These are phyloP conservation scores for Phthorimaea operculella DNA, from an alignment of 1,140 invertebrate genomes.

Conservation along the genomic window DNA sequence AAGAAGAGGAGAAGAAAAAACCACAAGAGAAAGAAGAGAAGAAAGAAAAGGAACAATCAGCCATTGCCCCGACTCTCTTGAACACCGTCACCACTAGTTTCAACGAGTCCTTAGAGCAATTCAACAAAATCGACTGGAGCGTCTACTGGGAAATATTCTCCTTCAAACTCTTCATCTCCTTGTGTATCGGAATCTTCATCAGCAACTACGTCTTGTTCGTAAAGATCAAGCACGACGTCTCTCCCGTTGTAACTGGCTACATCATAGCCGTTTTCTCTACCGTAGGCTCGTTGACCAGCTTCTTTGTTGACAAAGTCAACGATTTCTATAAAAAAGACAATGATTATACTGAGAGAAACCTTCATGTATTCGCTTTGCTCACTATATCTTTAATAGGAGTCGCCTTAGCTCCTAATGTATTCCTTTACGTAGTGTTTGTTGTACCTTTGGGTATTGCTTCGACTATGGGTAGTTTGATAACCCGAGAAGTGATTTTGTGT, in stretches of 20 bases:
- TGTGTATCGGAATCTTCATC: slow-evolving; percentile 55
- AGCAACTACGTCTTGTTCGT: slow-evolving; percentile 60
- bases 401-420: slow-evolving; percentile 18
- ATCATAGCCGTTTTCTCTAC: slow-evolving; percentile 66
- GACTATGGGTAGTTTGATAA: slow-evolving; percentile 48
- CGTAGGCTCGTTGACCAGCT: slow-evolving; percentile 49
- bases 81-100: slow-evolving; percentile 28
- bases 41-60: background rate
- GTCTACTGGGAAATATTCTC: slow-evolving; percentile 61
- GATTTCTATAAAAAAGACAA: slow-evolving; percentile 44
- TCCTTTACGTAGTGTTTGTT: slow-evolving; percentile 43
- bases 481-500: slow-evolving; percentile 53
- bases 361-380: slow-evolving; percentile 49
- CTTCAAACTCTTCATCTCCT: slow-evolving; percentile 51
- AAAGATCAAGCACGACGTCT: slow-evolving; percentile 55
- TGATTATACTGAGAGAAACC: slow-evolving; percentile 36
- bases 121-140: slow-evolving; percentile 56
- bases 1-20: slow-evolving; percentile 9
- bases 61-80: slow-evolving; percentile 7
- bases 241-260: slow-evolving; percentile 63
- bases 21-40: slow-evolving; percentile 9
- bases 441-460: slow-evolving; percentile 46
- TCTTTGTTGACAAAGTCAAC: slow-evolving; percentile 50
- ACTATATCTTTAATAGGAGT: slow-evolving; percentile 42
- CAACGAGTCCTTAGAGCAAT: slow-evolving; percentile 39